Conservation (phyloP, 1,140 invertebrate species). For the Lordiphosa clarofinis region DNA sequence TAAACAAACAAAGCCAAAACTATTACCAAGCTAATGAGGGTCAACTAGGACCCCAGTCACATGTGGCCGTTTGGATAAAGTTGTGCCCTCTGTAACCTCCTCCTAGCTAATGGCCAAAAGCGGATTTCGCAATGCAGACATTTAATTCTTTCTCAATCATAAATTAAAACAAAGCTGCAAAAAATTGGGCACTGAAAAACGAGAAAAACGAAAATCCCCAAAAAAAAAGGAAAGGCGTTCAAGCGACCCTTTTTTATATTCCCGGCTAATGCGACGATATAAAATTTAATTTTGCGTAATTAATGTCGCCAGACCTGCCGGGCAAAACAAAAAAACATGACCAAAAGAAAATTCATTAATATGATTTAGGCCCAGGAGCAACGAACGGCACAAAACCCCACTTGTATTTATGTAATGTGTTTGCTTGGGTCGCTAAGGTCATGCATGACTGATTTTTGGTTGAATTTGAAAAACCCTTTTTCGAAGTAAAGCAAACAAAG, state of each 20-base stretch:
- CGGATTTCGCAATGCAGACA: slow-evolving; percentile 48
- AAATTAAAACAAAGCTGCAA: slow-evolving; percentile 45
- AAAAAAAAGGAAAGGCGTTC: slow-evolving; percentile 21
- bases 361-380: slow-evolving; percentile 56
- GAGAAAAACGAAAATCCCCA: slow-evolving; percentile 1
- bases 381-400: slow-evolving; percentile 16
- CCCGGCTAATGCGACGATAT: slow-evolving; percentile 67
- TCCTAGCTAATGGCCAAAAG: slow-evolving; percentile 38
- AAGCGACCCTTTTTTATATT: slow-evolving; percentile 22
- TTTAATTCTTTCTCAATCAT: slow-evolving; percentile 55
- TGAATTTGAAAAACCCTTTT: slow-evolving; percentile 14
- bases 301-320: slow-evolving; percentile 43
- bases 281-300: slow-evolving; percentile 76
- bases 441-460: slow-evolving; percentile 26
- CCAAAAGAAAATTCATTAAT: slow-evolving; percentile 72
- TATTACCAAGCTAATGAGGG: slow-evolving; percentile 10
- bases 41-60: slow-evolving; percentile 1
- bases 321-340: slow-evolving; percentile 41
- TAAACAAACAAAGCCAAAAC: slow-evolving; percentile 15
- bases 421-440: slow-evolving; percentile 16
- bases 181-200: slow-evolving; percentile 3
- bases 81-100: not conserved
- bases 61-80: slow-evolving; percentile 1
- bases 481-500: not conserved
- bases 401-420: slow-evolving; percentile 7